Evolutionary conservation across 2,113 vertebrate genomes (phyloP).

Genomic region (Struthidea cinerea): DNA sequence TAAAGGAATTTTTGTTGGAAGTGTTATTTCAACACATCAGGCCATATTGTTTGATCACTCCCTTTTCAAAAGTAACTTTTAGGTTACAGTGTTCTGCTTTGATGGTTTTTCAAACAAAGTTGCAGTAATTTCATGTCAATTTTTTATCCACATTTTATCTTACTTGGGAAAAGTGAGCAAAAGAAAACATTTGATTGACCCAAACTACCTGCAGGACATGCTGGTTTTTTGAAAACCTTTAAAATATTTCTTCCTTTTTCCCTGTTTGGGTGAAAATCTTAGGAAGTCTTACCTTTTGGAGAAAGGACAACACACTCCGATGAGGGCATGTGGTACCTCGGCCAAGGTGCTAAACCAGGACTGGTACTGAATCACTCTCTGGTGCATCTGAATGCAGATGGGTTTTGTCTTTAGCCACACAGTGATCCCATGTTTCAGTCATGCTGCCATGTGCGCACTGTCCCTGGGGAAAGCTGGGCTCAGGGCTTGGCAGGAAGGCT

Average conservation of each 20-base stretch:
- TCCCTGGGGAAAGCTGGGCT: neutral
- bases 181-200: slow-evolving; percentile 35
- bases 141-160: slow-evolving; percentile 28
- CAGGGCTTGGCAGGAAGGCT: neutral
- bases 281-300: neutral
- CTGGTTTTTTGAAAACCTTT: neutral
- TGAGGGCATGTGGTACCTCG: neutral
- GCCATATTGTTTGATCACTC: slow-evolving; percentile 30
- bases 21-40: neutral
- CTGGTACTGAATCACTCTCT: neutral
- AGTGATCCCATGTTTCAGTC: accelerated
- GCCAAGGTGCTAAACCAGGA: neutral
- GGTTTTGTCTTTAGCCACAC: neutral
- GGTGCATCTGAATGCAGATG: neutral
- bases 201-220: neutral
- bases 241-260: neutral
- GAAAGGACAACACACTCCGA: neutral
- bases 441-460: accelerated
- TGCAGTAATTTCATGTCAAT: neutral
- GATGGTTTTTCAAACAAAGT: slow-evolving; percentile 42
- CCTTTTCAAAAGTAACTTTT: slow-evolving; percentile 28
- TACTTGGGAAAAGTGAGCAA: neutral
- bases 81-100: slow-evolving; percentile 43
- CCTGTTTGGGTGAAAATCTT: neutral
- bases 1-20: slow-evolving; percentile 24